Percentiles rank a stretch among this genome's conserved stretches.
phyloP scores from a whole-genome alignment of 1,140 invertebrate species.

The Brachionus manjavacas region DNA sequence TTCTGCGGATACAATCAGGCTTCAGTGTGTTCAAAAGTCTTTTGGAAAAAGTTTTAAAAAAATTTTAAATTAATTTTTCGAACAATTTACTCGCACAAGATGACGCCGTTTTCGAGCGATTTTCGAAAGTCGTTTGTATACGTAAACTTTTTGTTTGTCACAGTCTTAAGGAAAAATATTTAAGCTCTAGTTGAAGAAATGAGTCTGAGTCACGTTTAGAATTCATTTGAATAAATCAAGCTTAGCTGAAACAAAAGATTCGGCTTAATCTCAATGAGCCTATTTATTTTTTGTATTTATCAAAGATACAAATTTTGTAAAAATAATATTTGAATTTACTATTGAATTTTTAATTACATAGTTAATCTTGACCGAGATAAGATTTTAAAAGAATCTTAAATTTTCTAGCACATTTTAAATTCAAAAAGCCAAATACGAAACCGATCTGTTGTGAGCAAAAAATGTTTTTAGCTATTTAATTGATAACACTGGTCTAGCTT shows the following conservation, averaged over 20 bases:
- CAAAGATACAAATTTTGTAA: neutral
- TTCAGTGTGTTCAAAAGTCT: constrained; percentile 53
- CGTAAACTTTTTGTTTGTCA: constrained; percentile 52
- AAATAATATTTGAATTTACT: neutral
- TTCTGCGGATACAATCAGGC: constrained; percentile 50
- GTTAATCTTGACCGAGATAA: neutral
- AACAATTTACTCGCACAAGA: constrained; percentile 54
- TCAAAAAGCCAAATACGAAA: neutral
- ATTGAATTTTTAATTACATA: neutral
- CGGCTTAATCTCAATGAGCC: neutral
- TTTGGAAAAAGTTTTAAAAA: neutral
- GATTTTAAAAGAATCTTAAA: neutral
- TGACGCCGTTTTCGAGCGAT: constrained; percentile 53
- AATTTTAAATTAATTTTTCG: neutral
- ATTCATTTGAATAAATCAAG: constrained; percentile 14
- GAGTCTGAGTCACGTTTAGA: neutral
- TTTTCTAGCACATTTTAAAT: neutral
- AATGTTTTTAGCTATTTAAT: neutral
- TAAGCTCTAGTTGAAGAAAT: neutral
- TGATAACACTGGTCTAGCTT: neutral
- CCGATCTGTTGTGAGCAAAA: neutral
- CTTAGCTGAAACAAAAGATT: neutral
- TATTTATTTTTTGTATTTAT: neutral
- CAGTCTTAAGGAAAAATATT: constrained; percentile 47
- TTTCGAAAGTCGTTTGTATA: constrained; percentile 53